These are phyloP conservation scores for Pocillopora verrucosa DNA, from an alignment of 64 coral and sea anemone genomes.

Conservation along the genomic window DNA sequence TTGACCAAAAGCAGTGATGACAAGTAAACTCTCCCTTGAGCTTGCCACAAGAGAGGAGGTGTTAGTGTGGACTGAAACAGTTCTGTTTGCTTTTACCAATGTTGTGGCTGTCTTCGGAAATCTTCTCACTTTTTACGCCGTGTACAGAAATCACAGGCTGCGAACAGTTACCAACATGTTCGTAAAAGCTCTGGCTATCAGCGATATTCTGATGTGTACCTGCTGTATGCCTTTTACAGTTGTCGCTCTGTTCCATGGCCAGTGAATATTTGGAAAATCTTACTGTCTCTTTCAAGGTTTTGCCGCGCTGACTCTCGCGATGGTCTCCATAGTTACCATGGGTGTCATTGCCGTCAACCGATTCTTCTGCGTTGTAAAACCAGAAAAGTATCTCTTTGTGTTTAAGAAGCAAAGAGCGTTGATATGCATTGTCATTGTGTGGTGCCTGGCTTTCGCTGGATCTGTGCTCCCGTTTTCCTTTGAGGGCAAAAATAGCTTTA, in stretches of 20 bases:
- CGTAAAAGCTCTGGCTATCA: neutral
- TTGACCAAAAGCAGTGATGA: no score
- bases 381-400: constrained; percentile 22
- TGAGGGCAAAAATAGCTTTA: constrained; percentile 8
- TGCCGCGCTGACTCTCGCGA: constrained; percentile 16
- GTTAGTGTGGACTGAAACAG: no score
- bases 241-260: constrained; percentile 12
- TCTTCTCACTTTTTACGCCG: no score
- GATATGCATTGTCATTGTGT: constrained; percentile 34
- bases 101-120: no score
- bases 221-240: constrained; percentile 4
- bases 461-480: constrained; percentile 37
- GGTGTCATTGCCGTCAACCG: constrained; percentile 51
- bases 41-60: no score
- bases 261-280: no score
- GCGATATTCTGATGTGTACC: neutral
- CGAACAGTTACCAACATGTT: neutral
- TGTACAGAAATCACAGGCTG: neutral
- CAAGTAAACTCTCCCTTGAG: no score
- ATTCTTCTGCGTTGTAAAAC: constrained; percentile 73
- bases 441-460: constrained; percentile 22
- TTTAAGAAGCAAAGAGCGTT: constrained; percentile 45
- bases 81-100: no score
- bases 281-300: constrained; percentile 39
- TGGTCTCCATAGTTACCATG: neutral